Percentiles rank a stretch among this genome's conserved stretches.
Evolutionary conservation across 64 coral and sea anemone species (phyloP).

Genomic region (Astreopora myriophthalma): DNA sequence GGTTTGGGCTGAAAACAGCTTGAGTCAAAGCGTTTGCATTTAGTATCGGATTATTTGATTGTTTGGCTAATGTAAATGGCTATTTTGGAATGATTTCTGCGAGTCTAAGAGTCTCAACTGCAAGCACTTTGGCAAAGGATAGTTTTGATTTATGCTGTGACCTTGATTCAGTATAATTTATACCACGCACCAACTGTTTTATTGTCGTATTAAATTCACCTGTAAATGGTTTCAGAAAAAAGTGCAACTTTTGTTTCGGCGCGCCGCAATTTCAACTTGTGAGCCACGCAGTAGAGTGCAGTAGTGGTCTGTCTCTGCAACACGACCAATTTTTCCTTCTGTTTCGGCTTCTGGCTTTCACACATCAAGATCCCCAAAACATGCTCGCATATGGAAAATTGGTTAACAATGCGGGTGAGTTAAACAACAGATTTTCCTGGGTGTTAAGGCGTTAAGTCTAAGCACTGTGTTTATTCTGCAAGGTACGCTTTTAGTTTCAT

Average conservation of each 20-base stretch:
- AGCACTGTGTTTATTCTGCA: neutral
- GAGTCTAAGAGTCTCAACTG: neutral
- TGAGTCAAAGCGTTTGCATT: neutral
- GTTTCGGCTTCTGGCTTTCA: neutral
- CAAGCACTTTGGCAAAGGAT: neutral
- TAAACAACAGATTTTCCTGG: conserved; percentile 38
- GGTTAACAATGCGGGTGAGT: conserved; percentile 19
- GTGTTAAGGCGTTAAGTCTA: conserved; percentile 35
- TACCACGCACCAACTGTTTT: neutral
- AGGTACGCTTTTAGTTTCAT: neutral
- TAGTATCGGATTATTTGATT: neutral
- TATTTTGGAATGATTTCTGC: neutral
- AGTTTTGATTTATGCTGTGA: neutral
- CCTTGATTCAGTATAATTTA: neutral
- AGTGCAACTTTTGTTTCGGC: neutral
- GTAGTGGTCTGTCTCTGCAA: too few relatives aligned
- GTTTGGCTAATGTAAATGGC: neutral
- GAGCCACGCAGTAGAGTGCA: too few relatives aligned
- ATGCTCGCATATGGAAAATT: conserved; percentile 37
- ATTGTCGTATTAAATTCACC: conserved; percentile 1
- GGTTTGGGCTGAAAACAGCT: neutral
- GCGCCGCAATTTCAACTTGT: neutral
- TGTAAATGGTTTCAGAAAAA: neutral
- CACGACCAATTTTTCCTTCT: neutral
- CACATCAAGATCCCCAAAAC: neutral